Conservation (phyloP, 2,113 vertebrate genomes). For the Bombycilla garrulus region DNA sequence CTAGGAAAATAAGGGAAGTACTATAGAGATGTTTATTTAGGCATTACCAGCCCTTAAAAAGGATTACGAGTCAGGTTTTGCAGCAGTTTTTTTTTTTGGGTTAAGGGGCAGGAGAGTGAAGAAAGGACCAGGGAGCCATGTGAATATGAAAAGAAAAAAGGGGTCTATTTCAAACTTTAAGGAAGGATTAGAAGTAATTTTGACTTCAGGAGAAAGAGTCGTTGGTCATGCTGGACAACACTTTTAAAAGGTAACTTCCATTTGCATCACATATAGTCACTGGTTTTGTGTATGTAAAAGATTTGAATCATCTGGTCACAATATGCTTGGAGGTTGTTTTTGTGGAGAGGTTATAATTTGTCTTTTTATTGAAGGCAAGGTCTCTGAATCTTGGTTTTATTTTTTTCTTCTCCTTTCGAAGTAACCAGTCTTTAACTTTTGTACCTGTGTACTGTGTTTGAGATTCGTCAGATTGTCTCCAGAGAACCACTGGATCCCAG, state of each 20-base stretch:
- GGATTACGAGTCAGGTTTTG: neutral
- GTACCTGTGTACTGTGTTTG: neutral
- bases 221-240: neutral
- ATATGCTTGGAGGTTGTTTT: neutral
- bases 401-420: neutral
- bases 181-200: neutral
- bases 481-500: neutral
- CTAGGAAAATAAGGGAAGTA: neutral
- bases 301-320: neutral
- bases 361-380: neutral
- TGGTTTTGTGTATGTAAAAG: neutral
- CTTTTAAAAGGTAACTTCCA: neutral
- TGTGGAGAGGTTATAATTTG: neutral
- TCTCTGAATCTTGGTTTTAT: neutral
- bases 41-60: neutral
- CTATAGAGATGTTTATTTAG: neutral
- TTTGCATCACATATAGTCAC: neutral
- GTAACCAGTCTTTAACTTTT: neutral
- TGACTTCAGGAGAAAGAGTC: neutral
- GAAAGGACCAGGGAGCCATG: neutral
- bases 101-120: neutral
- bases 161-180: neutral
- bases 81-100: neutral
- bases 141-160: neutral
- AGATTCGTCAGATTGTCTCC: neutral